These are phyloP conservation scores for Drosophila seguyi DNA, from an alignment of 1,140 invertebrate genomes.

Conservation along the genomic window DNA sequence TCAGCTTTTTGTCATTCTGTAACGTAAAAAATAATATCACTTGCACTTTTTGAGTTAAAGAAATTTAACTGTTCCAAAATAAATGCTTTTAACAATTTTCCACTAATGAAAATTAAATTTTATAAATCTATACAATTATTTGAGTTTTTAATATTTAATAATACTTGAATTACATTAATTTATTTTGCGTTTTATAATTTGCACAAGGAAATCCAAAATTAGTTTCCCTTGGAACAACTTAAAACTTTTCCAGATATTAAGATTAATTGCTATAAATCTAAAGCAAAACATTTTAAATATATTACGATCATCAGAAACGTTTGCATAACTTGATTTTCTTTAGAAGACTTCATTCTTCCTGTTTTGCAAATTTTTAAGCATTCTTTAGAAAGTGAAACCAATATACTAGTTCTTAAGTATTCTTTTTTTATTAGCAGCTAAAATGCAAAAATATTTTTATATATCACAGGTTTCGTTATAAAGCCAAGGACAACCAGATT, in stretches of 20 bases:
- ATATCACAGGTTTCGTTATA: slow-evolving; percentile 2
- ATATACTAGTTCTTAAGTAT: not conserved
- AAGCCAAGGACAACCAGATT: slow-evolving; percentile 4
- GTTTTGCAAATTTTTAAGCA: not conserved
- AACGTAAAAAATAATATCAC: not conserved
- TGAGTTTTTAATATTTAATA: too few relatives aligned
- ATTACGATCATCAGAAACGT: not conserved
- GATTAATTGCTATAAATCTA: not conserved
- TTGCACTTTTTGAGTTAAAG: too few relatives aligned
- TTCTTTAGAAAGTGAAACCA: slow-evolving; percentile 1
- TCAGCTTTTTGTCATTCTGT: slow-evolving; percentile 2
- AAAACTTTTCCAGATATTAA: too few relatives aligned
- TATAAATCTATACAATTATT: not conserved
- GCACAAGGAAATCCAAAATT: too few relatives aligned
- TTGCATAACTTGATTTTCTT: not conserved
- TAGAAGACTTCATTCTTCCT: too few relatives aligned
- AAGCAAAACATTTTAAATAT: not conserved
- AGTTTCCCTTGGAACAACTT: not conserved
- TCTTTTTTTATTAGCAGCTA: slow-evolving; percentile 5
- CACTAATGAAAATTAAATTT: not conserved
- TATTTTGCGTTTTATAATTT: too few relatives aligned
- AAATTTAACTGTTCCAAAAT: not conserved
- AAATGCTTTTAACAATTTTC: not conserved
- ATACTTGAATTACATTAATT: not conserved
- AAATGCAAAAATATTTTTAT: not conserved